Base-by-base conservation (phyloP, 2,888 invertebrate genomes). In the Lasioglossum marginatum region DNA sequence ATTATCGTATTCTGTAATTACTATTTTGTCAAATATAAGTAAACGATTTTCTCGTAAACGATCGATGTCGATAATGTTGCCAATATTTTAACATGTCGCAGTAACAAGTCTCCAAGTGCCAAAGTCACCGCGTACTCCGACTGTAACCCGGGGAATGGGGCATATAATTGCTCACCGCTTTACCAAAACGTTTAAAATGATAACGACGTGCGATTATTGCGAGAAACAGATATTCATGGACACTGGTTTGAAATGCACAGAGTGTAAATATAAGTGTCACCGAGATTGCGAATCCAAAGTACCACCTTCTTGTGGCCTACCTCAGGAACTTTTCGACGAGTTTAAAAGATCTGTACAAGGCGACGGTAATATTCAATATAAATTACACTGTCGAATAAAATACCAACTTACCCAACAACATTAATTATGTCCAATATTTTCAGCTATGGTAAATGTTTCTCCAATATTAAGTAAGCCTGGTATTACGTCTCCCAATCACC, bases 251-350 rank as follows among this genome's bases (percentile, higher is more conserved):
- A 98, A 98, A 95, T 99, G 99, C 95, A 98, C 97, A 95, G 98
- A 99, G 95, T 99, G 99, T 97, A 99, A 98, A 96, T 99, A 98
- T 94, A 98, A 97, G 92, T 98, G 98, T 94, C 98, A 98, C 95
- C 96, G 97, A 95, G 98, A 98, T 93, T 99, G 99, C 94, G 98
- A 98, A 93, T 97, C 97, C 76, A 98, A 98, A 96, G 99, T 98
- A 90, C 98, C 99, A 89, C 98, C 98, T 0, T 98, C 98, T 60
- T 99, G 99, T 95, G 98, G 98, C 45, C 96, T 99, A 90, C 98
- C 98, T n/a, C 97, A 97, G 23, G 98, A 98, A 94, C 97, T 98
- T 90, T 97, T 99, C 43, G 97, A 97, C 87, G 97, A 97, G 88
- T 98, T 98, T 94, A 97, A 97, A 94, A 97, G 97, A 94, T 97